These are phyloP conservation scores for Aspidiotus destructor DNA, from an alignment of 2,888 invertebrate genomes.

Conservation along the genomic window DNA sequence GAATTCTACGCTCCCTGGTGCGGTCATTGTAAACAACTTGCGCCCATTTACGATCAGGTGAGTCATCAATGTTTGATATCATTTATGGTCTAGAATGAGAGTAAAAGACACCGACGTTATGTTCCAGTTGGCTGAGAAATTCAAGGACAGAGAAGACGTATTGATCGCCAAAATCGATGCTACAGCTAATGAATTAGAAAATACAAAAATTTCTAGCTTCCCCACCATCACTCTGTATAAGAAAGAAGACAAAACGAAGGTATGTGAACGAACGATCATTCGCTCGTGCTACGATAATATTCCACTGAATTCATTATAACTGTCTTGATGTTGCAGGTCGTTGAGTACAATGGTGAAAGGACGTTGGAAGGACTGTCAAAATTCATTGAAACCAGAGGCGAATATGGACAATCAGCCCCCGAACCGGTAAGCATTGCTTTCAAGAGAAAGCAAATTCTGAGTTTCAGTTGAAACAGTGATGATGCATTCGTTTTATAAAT, in stretches of 20 bases:
- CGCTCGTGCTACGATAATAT: background rate
- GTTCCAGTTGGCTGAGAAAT: constrained; percentile 79
- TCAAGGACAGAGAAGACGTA: constrained; percentile 66
- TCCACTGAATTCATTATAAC: background rate
- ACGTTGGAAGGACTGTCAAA: constrained; percentile 85
- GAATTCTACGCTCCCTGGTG: constrained; percentile 99
- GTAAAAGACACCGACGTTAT: too few relatives aligned
- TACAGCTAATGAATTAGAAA: constrained; percentile 93
- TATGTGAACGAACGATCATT: constrained; percentile 41
- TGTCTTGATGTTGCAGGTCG: constrained; percentile 43
- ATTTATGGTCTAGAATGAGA: background rate
- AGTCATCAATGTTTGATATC: background rate
- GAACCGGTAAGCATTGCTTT: constrained; percentile 42
- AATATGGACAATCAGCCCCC: constrained; percentile 59
- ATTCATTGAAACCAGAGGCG: constrained; percentile 62
- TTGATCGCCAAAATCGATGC: constrained; percentile 98
- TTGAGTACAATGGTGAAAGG: constrained; percentile 92
- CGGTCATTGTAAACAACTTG: constrained; percentile 96
- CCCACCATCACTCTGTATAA: constrained; percentile 91
- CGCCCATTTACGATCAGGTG: constrained; percentile 80
- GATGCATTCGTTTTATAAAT: too few relatives aligned
- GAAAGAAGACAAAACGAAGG: constrained; percentile 66
- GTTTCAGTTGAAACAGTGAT: too few relatives aligned
- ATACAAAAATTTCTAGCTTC: constrained; percentile 88
- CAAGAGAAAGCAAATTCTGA: too few relatives aligned